Conservation (phyloP, 2,113 vertebrate species). For the Copsychus sechellarum region DNA sequence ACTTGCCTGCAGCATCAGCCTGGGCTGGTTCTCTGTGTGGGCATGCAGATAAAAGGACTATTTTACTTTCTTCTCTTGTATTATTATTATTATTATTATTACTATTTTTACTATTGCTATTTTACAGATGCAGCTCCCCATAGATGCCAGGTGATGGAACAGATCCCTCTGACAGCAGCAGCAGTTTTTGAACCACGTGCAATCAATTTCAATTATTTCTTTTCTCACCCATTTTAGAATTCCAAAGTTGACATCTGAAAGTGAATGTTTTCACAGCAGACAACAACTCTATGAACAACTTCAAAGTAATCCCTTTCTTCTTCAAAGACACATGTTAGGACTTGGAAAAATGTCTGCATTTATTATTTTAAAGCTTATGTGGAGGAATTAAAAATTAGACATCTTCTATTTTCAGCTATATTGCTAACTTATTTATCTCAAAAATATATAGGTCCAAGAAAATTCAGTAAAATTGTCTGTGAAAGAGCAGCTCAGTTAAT, state of each 20-base stretch:
- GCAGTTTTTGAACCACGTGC: neutral
- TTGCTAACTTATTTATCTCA: neutral
- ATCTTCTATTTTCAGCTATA: neutral
- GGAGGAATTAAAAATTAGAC: neutral
- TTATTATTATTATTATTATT: neutral
- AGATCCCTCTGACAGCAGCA: neutral
- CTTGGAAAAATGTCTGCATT: neutral
- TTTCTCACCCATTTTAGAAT: neutral
- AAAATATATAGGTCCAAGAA: neutral
- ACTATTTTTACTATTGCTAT: neutral
- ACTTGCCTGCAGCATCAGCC: neutral
- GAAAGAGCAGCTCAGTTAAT: neutral
- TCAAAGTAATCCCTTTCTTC: neutral
- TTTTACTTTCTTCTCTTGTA: neutral
- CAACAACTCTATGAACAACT: neutral
- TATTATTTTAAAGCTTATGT: neutral
- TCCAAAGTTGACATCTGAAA: neutral
- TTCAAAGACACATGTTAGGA: neutral
- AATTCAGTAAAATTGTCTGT: neutral
- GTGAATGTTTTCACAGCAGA: neutral
- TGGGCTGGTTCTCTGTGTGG: neutral
- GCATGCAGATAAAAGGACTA: neutral
- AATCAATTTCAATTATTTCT: neutral
- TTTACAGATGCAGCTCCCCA: neutral
- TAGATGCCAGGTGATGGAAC: neutral